A percentile compares a stretch with the other conserved stretches of the same genome.
phyloP scores from a whole-genome alignment of 1,140 invertebrate species.

The Zaprionus africanus region DNA sequence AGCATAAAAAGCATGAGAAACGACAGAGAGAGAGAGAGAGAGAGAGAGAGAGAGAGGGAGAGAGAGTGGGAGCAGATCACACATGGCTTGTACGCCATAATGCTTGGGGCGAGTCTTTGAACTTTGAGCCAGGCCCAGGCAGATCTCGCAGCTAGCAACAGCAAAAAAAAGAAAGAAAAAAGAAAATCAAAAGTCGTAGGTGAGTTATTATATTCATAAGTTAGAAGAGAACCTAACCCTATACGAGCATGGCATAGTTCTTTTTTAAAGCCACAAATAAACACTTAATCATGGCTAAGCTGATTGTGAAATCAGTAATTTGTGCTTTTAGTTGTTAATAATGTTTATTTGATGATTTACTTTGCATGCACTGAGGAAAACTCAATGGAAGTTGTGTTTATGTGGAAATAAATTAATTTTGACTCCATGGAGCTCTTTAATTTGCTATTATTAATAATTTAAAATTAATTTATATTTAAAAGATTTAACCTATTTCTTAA shows the following conservation, averaged over 20 bases:
- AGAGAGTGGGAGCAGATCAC: not conserved
- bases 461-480: no score
- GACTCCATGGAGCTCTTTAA: no score
- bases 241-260: not conserved
- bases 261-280: not conserved
- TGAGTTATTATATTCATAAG: not conserved
- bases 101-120: conserved; percentile 38
- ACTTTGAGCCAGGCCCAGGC: conserved; percentile 29
- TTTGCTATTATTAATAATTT: no score
- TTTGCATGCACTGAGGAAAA: not conserved
- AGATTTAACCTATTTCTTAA: no score
- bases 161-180: not conserved
- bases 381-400: no score
- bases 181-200: not conserved
- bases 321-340: not conserved
- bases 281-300: not conserved
- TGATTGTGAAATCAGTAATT: not conserved
- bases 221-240: not conserved
- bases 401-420: no score
- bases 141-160: conserved; percentile 1
- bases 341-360: not conserved
- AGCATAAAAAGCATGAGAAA: conserved; percentile 12
- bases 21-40: not conserved
- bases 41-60: not conserved
- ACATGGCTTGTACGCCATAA: conserved; percentile 7